Base-by-base conservation (phyloP, 2,797 vertebrate species). In the Pseudomugil gertrudae region DNA sequence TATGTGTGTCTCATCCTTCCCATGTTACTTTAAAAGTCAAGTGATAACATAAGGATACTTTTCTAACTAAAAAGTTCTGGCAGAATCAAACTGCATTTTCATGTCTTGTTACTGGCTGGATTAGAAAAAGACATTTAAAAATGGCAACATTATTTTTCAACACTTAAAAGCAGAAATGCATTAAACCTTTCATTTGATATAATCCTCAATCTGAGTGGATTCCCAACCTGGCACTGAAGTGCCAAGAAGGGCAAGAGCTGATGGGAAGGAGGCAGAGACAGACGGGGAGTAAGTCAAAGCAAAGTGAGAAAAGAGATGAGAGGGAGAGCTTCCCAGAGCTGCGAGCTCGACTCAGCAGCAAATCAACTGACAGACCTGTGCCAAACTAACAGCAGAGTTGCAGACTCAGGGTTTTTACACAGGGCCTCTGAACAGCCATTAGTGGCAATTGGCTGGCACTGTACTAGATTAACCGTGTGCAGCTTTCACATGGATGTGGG, bases 381-480 rank as follows among this genome's bases (percentile, higher is more conserved):
- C 86, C 88, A 91, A 90, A 87, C 84, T 83, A 81, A 86, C 84
- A 86, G 81, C 7, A 33, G 62, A 86, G 83, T 61, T 90, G 88
- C 89, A 77, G 80, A 92, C 84, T 89, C 87, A 86, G 87, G 79
- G 21, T 72, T 87, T 88, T 84, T 72, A 79, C 24, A 67, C 58
- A 29, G 71, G 73, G 85, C 81, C 90, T 87, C 84, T 71, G 80
- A 87, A 74, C 83, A 75, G 77, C 84, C 82, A 88, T 90, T 88
- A 88, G 80, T 47, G 15, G 76, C 69, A 73, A 76, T 74, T 79
- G 81, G 79, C 80, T 80, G 72, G 66, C 76, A 68, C 48, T 3
- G 24, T 36, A 50, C 69, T 68, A 69, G 82, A 80, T 84, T 72
- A 79, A 86, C 79, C 70, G 65, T 82, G 71, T 71, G 73, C 75